Evolutionary conservation across 2,113 vertebrate genomes (phyloP).

Genomic region (Sceloporus tristichus): DNA sequence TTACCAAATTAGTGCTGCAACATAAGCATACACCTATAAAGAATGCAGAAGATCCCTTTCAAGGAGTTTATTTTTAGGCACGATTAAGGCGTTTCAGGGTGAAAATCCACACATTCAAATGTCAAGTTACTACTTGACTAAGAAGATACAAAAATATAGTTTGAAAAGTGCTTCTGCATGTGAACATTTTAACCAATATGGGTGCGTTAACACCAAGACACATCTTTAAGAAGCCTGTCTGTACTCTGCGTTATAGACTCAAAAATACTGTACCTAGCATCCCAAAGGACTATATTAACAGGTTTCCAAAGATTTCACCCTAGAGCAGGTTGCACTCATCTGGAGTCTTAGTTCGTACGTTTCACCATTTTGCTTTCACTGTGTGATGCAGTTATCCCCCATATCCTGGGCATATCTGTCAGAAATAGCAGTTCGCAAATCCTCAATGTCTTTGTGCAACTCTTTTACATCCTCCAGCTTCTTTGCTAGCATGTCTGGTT

Average conservation of each 20-base stretch:
- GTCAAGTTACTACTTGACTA: conserved; percentile 3
- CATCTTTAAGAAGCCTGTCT: not conserved
- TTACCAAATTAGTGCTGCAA: not conserved
- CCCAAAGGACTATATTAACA: conserved; percentile 52
- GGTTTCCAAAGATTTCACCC: conserved; percentile 38
- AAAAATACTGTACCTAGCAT: not conserved
- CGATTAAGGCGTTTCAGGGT: conserved; percentile 4
- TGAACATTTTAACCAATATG: not conserved
- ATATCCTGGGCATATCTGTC: conserved; percentile 98
- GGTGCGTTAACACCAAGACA: not conserved
- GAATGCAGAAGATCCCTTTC: not conserved
- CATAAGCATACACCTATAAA: not conserved
- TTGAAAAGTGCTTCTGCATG: conserved; percentile 9
- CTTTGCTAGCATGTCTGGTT: conserved; percentile 85
- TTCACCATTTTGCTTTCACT: conserved; percentile 68
- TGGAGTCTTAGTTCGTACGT: not conserved
- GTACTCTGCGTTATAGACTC: not conserved
- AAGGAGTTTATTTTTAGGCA: not conserved
- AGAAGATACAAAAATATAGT: conserved; percentile 1
- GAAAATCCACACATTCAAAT: conserved; percentile 4
- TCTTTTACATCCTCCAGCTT: conserved; percentile 89
- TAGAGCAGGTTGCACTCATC: not conserved
- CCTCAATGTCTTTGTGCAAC: conserved; percentile 91
- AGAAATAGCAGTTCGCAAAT: conserved; percentile 91
- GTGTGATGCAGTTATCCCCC: conserved; percentile 98